These are phyloP conservation scores for Cynopterus brachyotis DNA, from an alignment of 2,113 vertebrate genomes.

Conservation along the genomic window DNA sequence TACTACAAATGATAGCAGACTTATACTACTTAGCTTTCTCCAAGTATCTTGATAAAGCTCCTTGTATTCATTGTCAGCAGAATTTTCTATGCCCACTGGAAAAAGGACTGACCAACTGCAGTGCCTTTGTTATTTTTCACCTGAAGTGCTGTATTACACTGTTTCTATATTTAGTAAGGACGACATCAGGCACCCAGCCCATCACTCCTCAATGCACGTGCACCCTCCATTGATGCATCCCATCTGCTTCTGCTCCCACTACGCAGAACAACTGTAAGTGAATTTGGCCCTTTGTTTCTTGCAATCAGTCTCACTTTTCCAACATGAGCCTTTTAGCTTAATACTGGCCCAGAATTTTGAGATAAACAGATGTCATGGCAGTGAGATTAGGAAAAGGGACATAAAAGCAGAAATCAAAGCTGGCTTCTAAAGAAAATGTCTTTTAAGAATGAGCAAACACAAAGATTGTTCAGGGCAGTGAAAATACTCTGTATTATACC, in stretches of 20 bases:
- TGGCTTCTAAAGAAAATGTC: constrained; percentile 33
- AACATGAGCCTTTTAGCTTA: constrained; percentile 51
- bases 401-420: constrained; percentile 51
- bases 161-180: background rate
- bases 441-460: background rate
- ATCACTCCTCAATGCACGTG: background rate
- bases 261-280: background rate
- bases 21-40: background rate
- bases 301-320: constrained; percentile 63
- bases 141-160: background rate
- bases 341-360: constrained; percentile 51
- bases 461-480: background rate
- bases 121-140: background rate
- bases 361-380: constrained; percentile 68
- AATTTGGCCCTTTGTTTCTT: constrained; percentile 44
- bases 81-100: background rate
- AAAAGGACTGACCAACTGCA: background rate
- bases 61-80: background rate
- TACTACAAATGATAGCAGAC: background rate
- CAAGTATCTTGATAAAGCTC: background rate
- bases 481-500: background rate
- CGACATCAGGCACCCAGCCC: rapidly evolving
- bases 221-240: background rate
- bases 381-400: constrained; percentile 15
- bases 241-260: constrained; percentile 22